These are phyloP conservation scores for Lydus trimaculatus DNA, from an alignment of 2,888 invertebrate species.

Conservation along the genomic window DNA sequence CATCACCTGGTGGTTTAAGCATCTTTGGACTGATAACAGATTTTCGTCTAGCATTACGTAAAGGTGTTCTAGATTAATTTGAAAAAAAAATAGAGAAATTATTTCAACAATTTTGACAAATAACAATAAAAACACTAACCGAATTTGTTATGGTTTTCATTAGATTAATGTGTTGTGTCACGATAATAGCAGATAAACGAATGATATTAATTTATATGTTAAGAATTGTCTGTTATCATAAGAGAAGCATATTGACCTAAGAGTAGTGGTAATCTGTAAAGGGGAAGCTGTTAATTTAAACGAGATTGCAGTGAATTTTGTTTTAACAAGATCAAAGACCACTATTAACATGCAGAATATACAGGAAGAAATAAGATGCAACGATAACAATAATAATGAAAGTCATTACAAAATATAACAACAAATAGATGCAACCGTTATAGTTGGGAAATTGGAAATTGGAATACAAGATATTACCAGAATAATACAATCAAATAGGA, in stretches of 20 bases:
- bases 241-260: conserved; percentile 20
- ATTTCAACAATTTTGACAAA: conserved; percentile 1
- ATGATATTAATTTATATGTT: conserved; percentile 8
- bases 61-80: conserved; percentile 54
- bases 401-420: too few species aligned
- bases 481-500: too few species aligned
- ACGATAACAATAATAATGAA: too few species aligned
- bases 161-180: conserved; percentile 24
- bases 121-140: conserved; percentile 9
- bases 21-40: conserved; percentile 68
- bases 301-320: conserved; percentile 13
- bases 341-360: neutral
- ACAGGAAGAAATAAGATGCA: neutral
- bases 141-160: conserved; percentile 22
- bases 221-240: conserved; percentile 20
- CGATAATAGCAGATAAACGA: conserved; percentile 14
- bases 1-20: conserved; percentile 64
- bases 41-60: conserved; percentile 70
- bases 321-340: conserved; percentile 6
- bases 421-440: too few species aligned
- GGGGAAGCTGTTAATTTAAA: conserved; percentile 22
- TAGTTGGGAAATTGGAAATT: too few species aligned
- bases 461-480: too few species aligned
- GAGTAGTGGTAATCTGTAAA: neutral
- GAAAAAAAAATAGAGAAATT: conserved; percentile 1